Conservation (phyloP, 2,113 vertebrate species). For the Vulpes ferrilata region DNA sequence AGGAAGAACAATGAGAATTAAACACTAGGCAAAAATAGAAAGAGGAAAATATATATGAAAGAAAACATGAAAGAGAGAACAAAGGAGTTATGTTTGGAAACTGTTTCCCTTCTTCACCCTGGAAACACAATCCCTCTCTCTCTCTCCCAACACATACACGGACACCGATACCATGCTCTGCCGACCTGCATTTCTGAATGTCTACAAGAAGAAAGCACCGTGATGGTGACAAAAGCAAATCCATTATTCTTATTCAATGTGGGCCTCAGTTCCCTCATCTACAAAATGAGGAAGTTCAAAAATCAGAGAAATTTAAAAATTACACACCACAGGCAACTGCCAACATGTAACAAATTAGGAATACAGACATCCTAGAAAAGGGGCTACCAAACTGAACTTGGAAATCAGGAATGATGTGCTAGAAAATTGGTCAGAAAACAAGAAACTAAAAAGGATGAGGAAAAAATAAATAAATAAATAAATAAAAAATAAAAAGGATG, state of each 20-base stretch:
- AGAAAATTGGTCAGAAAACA: slow-evolving; percentile 12
- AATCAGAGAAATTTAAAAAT: slow-evolving; percentile 8
- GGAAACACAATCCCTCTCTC: background rate
- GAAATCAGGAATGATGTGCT: background rate
- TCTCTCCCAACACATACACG: background rate
- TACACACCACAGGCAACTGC: background rate
- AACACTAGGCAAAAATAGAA: background rate
- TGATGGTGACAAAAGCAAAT: background rate
- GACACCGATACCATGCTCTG: background rate
- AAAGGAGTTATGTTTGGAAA: background rate
- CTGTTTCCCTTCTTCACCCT: background rate
- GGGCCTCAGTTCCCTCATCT: slow-evolving; percentile 1
- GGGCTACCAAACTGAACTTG: background rate
- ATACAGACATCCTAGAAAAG: background rate
- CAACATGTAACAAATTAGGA: slow-evolving; percentile 1
- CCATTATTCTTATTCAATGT: background rate
- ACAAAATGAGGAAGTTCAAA: background rate
- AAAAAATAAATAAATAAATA: no score
- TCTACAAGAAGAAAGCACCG: background rate
- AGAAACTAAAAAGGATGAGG: background rate
- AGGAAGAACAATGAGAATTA: background rate
- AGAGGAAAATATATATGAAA: background rate
- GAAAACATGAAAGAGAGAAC: background rate
- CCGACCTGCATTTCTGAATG: background rate
- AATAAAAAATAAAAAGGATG: background rate